A percentile compares a stretch with the other conserved stretches of the same genome.
These are phyloP conservation scores for Urocolius indicus DNA, from an alignment of 2,113 vertebrate species.

Conservation along the genomic window DNA sequence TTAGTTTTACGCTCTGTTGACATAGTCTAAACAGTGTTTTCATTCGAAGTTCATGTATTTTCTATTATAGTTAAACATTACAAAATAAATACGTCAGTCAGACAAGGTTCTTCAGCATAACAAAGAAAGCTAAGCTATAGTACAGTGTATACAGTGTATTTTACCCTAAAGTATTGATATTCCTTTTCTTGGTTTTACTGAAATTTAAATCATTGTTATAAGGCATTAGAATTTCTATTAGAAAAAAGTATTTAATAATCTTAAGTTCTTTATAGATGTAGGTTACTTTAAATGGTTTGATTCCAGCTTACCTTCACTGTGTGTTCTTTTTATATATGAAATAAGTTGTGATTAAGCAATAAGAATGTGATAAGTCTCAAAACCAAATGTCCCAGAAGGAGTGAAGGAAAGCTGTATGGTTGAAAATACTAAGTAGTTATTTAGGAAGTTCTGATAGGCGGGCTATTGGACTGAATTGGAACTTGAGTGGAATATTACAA, in stretches of 20 bases:
- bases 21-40: slow-evolving; percentile 39
- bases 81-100: slow-evolving; percentile 35
- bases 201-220: background rate
- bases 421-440: background rate
- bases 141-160: background rate
- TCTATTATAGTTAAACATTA: slow-evolving; percentile 47
- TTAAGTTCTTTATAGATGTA: background rate
- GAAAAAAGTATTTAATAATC: background rate
- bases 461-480: background rate
- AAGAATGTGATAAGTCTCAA: background rate
- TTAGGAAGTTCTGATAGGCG: background rate
- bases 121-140: background rate
- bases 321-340: background rate
- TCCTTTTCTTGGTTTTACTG: background rate
- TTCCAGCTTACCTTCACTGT: background rate
- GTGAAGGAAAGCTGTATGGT: background rate
- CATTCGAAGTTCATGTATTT: slow-evolving; percentile 48
- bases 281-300: background rate
- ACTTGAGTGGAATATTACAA: background rate
- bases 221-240: background rate
- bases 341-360: background rate
- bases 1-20: slow-evolving; percentile 60
- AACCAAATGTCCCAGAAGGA: background rate
- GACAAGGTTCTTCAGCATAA: background rate
- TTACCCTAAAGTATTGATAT: background rate